These are phyloP conservation scores for Sitophilus oryzae DNA, from an alignment of 1,140 invertebrate genomes.

Conservation along the genomic window DNA sequence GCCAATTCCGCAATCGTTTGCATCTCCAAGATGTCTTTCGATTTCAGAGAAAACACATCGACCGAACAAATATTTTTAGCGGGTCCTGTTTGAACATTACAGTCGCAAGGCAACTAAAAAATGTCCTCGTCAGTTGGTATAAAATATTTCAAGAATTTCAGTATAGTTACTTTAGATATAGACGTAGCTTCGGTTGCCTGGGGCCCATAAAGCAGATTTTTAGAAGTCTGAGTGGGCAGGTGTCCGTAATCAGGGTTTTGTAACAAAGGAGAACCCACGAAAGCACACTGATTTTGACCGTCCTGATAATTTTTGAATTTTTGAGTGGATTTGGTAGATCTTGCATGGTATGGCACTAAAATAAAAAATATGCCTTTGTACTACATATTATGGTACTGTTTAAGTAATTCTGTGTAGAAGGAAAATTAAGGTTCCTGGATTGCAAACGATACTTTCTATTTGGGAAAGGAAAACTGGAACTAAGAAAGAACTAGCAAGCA, in stretches of 20 bases:
- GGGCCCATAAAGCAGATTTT: not conserved
- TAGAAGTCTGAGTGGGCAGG: not conserved
- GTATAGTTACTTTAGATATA: not conserved
- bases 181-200: not conserved
- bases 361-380: too few species aligned
- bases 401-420: too few species aligned
- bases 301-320: too few species aligned
- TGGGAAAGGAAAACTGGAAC: too few species aligned
- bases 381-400: too few species aligned
- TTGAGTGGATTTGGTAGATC: too few species aligned
- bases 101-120: conserved; percentile 1
- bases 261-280: conserved; percentile 23
- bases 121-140: too few species aligned
- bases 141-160: too few species aligned
- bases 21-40: conserved; percentile 19
- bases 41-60: conserved; percentile 13
- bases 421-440: too few species aligned
- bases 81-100: conserved; percentile 3
- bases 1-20: conserved; percentile 22
- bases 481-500: too few species aligned
- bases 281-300: conserved; percentile 25
- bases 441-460: too few species aligned
- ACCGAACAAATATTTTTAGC: not conserved
- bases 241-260: not conserved
- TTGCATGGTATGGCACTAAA: too few species aligned